Base-by-base conservation (phyloP, 1,140 invertebrate species). In the Neodiprion pinetum region DNA sequence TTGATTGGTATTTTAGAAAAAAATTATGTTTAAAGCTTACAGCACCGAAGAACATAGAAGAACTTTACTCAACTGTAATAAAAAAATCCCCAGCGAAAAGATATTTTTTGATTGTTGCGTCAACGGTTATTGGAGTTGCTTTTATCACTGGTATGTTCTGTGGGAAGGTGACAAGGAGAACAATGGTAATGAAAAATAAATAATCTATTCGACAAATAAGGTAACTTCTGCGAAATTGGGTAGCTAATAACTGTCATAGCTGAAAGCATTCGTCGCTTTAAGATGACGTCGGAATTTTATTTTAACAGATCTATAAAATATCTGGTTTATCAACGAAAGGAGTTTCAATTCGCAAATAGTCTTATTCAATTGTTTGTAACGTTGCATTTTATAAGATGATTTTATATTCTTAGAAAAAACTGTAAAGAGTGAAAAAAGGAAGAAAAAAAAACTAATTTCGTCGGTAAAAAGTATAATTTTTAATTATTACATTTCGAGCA, bases 91-190 rank as follows among this genome's bases (percentile, higher is more conserved):
- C 95, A 53, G 91, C 94, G 5, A 92, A 92, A 81, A 92, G 93
- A 85, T 96, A 96, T 82, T 94, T 97, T 79, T 89, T 95, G 77
- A 89, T 95, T 28, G 88, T 95, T 23, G 88, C 92, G 12, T 88
- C 95, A 69, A 92, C 91, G 40, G 88, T 93, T 67, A 88, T 96
- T n/a, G 93, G 93, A 14, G 84, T 93, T 72, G 93, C 96, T 75
- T 97, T 97, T 80, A 91, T 96, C 11, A 89, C 92, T 28, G 96
- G 96, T 67, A 87, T 97, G 72, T 94, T 95, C 77, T 96, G 95
- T 84, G 96, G 96, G 1, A 88, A 95, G 78, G 91, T 94, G 40
- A 94, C 94, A 5, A 92, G 94, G 82, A 90, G 93, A 83, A 91
- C 93, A 79, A 90, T 91, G 84, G 89, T 91, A 72, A 89, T 92